phyloP scores from a whole-genome alignment of 2,888 invertebrate genomes.

The Argyra leucocephala region DNA sequence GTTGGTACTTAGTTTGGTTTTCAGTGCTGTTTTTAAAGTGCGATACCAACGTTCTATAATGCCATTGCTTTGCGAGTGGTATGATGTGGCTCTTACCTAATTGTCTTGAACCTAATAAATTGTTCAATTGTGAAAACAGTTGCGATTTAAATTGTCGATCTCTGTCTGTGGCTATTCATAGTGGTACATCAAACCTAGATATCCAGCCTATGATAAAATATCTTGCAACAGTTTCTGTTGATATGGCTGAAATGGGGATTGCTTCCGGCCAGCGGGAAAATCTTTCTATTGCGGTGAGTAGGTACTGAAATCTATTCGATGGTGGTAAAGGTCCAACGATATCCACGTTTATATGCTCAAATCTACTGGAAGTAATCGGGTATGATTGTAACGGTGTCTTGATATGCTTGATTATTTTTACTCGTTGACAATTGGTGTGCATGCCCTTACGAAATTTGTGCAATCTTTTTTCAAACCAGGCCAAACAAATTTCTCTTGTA shows the following conservation, averaged over 20 bases:
- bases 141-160: slow-evolving; percentile 33
- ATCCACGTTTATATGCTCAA: slow-evolving; percentile 40
- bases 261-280: slow-evolving; percentile 28
- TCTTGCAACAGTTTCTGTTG: slow-evolving; percentile 24
- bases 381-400: not conserved
- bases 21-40: no score
- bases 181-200: slow-evolving; percentile 37
- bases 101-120: slow-evolving; percentile 27
- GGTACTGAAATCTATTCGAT: slow-evolving; percentile 29
- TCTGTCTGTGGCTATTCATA: slow-evolving; percentile 33
- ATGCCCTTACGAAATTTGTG: not conserved
- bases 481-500: slow-evolving; percentile 13
- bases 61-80: no score
- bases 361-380: slow-evolving; percentile 8
- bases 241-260: slow-evolving; percentile 25
- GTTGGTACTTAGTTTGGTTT: no score
- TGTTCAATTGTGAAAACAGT: slow-evolving; percentile 27
- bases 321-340: slow-evolving; percentile 39
- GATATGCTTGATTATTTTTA: slow-evolving; percentile 1
- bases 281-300: slow-evolving; percentile 30
- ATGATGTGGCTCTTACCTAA: no score
- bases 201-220: slow-evolving; percentile 33
- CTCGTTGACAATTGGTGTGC: slow-evolving; percentile 10
- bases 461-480: not conserved
- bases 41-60: no score